A percentile compares a stretch with the other conserved stretches of the same genome.
phyloP scores from a whole-genome alignment of 2,113 vertebrate genomes.

The Myotis yumanensis region DNA sequence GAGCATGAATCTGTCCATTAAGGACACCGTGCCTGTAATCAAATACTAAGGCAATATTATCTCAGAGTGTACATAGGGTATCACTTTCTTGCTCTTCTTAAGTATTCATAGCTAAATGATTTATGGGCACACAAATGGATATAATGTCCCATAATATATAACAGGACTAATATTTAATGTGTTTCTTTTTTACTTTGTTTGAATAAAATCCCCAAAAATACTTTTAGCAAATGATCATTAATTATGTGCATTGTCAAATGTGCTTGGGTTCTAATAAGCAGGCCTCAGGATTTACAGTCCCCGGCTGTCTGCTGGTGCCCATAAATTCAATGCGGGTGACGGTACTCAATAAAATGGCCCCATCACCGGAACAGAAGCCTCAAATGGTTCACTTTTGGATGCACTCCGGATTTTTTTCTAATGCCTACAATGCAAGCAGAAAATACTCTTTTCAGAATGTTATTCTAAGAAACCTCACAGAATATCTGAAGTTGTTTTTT shows the following conservation, averaged over 20 bases:
- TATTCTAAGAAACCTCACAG: constrained; percentile 18
- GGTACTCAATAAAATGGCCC: constrained; percentile 57
- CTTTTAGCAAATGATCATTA: constrained; percentile 77
- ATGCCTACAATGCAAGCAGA: not conserved
- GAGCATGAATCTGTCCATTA: constrained; percentile 76
- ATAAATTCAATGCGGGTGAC: constrained; percentile 67
- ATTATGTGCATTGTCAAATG: constrained; percentile 72
- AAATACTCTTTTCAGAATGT: constrained; percentile 18
- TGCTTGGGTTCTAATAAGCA: constrained; percentile 72
- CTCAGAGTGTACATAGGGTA: constrained; percentile 71
- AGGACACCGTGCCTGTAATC: constrained; percentile 77
- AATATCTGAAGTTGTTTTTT: not conserved
- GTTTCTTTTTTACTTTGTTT: constrained; percentile 71
- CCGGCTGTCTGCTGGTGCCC: constrained; percentile 5
- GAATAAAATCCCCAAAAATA: constrained; percentile 73
- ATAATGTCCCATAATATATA: constrained; percentile 71
- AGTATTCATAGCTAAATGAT: constrained; percentile 83
- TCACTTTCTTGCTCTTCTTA: constrained; percentile 78
- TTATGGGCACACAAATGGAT: constrained; percentile 68
- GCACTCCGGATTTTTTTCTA: not conserved
- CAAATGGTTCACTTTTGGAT: not conserved
- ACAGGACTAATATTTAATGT: constrained; percentile 69
- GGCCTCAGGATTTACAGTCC: constrained; percentile 72
- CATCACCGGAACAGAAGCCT: constrained; percentile 42
- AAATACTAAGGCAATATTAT: constrained; percentile 77